phyloP scores from a whole-genome alignment of 37 sponge, comb jelly and placozoan species.

The Beroe forskalii region DNA sequence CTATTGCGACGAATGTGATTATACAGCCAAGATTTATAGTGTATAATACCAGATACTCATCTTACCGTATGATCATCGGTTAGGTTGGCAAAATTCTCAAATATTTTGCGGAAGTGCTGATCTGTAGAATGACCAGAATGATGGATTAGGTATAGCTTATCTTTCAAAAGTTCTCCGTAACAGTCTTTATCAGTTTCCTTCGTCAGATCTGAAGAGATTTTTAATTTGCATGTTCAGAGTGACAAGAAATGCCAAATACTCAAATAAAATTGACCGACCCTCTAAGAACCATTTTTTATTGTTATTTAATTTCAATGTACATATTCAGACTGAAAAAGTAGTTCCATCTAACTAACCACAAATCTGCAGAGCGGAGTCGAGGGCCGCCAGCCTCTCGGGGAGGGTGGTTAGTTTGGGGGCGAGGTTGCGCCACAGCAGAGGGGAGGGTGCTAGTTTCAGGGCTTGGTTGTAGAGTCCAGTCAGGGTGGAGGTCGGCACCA shows the following conservation, averaged over 20 bases:
- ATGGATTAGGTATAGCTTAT: background rate
- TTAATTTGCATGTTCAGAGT: too few species aligned
- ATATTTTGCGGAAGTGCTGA: background rate
- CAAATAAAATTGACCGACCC: too few species aligned
- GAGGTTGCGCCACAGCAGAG: background rate
- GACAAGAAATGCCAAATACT: too few species aligned
- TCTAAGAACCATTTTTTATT: too few species aligned
- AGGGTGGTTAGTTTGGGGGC: slow-evolving; percentile 18
- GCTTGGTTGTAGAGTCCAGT: slow-evolving; percentile 17
- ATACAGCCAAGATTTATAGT: background rate
- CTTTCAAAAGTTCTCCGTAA: slow-evolving; percentile 12
- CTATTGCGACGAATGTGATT: too few species aligned
- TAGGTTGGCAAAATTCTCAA: background rate
- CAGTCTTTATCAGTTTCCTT: background rate
- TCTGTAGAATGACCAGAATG: background rate
- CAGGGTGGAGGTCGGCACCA: background rate
- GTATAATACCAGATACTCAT: background rate
- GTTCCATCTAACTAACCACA: too few species aligned
- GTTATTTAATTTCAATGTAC: too few species aligned
- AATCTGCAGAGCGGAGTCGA: slow-evolving; percentile 17
- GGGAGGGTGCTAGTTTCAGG: slow-evolving; percentile 39
- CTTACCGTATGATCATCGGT: background rate
- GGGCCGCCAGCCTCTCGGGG: background rate
- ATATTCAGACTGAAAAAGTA: too few species aligned
- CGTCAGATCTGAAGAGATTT: slow-evolving; percentile 17